Conservation (phyloP, 64 coral and sea anemone genomes). For the Acropora yongei region DNA sequence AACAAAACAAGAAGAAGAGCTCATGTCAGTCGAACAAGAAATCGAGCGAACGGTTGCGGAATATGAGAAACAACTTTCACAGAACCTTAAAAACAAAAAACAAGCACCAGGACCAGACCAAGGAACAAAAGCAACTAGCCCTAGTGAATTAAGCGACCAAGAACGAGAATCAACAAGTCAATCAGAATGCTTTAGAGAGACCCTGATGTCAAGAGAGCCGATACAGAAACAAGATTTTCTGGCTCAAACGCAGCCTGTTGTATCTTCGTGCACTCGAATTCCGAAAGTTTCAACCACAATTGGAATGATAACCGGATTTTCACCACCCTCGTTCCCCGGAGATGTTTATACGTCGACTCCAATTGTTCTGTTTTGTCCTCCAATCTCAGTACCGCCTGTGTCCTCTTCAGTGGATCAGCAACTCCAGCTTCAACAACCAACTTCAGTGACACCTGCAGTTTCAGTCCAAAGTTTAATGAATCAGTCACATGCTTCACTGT, state of each 20-base stretch:
- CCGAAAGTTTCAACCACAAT: no score
- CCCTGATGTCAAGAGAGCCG: no score
- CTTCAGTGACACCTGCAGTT: background rate
- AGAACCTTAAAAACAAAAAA: background rate
- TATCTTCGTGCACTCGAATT: no score
- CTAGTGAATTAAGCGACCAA: no score
- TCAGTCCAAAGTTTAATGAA: background rate
- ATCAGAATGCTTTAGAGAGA: no score
- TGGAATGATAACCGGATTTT: no score
- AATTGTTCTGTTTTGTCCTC: background rate
- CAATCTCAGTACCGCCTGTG: no score
- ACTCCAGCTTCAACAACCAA: background rate
- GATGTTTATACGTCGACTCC: background rate
- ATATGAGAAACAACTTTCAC: background rate
- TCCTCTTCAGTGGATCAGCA: background rate
- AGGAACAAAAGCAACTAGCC: background rate
- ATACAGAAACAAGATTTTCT: no score
- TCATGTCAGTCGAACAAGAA: background rate
- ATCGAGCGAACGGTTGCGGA: conserved; percentile 11
- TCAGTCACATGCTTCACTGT: background rate
- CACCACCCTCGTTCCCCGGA: no score
- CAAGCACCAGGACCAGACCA: background rate
- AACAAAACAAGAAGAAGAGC: conserved; percentile 6
- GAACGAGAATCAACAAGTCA: no score
- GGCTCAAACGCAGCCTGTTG: no score